Evolutionary conservation across 2,797 vertebrate species (phyloP).

Genomic region (Poeciliopsis turneri): DNA sequence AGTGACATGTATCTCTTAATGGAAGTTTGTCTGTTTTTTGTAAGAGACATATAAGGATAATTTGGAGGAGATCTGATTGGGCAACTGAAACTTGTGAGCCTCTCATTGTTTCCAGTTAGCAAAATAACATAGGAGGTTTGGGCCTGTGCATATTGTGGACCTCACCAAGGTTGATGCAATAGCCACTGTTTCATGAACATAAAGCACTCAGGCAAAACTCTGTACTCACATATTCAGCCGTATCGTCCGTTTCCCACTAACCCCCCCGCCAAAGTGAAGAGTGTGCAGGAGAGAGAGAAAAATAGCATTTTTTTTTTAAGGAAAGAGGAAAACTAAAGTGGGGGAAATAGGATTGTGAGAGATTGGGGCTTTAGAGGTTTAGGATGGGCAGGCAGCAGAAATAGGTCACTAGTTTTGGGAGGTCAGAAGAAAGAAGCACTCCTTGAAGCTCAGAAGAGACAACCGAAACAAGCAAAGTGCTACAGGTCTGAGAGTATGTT

Average conservation of each 20-base stretch:
- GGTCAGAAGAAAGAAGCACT: constrained; percentile 55
- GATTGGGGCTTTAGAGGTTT: constrained; percentile 60
- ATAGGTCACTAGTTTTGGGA: constrained; percentile 60
- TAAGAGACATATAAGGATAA: constrained; percentile 20
- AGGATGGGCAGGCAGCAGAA: constrained; percentile 55
- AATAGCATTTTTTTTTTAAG: constrained; percentile 57
- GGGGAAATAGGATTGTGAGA: constrained; percentile 73
- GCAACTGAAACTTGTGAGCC: constrained; percentile 36
- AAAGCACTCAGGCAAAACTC: constrained; percentile 72
- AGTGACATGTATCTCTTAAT: constrained; percentile 32
- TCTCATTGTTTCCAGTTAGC: constrained; percentile 39
- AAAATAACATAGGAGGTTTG: constrained; percentile 28
- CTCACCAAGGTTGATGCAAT: constrained; percentile 75
- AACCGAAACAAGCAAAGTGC: constrained; percentile 18
- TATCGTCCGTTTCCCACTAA: constrained; percentile 99
- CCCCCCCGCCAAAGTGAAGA: constrained; percentile 77
- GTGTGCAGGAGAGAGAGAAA: constrained; percentile 67
- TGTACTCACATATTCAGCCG: constrained; percentile 97
- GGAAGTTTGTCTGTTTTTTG: constrained; percentile 29
- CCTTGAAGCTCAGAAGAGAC: constrained; percentile 42
- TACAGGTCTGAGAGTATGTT: constrained; percentile 18
- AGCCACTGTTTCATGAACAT: constrained; percentile 65
- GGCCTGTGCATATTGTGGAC: constrained; percentile 27
- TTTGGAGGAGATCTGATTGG: constrained; percentile 18
- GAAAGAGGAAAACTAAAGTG: constrained; percentile 69